A percentile compares a stretch with the other conserved stretches of the same genome.
Evolutionary conservation across 2,113 vertebrate genomes (phyloP).

Genomic region (Clupea harengus): DNA sequence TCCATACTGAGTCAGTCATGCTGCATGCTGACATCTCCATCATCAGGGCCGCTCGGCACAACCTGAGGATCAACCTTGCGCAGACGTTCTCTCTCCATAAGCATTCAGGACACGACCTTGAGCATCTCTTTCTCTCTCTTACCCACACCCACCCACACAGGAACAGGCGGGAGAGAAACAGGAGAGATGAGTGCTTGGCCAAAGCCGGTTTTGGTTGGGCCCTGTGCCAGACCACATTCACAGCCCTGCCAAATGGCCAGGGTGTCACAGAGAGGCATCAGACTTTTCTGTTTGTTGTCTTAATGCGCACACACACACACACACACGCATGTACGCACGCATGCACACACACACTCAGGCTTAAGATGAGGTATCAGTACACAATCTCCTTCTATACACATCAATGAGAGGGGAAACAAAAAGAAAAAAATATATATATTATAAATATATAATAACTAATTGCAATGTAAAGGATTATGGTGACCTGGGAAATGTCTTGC

Average conservation of each 20-base stretch:
- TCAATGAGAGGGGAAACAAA: neutral
- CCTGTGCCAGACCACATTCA: conserved; percentile 24
- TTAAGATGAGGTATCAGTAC: neutral
- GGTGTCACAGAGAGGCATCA: neutral
- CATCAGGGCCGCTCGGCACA: neutral
- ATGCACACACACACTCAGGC: neutral
- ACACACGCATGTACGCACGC: neutral
- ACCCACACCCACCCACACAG: neutral
- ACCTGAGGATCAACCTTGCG: neutral
- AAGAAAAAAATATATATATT: neutral
- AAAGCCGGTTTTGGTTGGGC: neutral
- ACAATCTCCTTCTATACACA: neutral
- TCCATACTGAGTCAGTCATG: neutral
- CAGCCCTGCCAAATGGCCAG: neutral
- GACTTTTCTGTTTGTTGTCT: neutral
- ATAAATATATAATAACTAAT: neutral
- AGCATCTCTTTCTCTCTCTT: neutral
- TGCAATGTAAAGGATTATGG: neutral
- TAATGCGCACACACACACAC: neutral
- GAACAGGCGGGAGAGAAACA: conserved; percentile 34
- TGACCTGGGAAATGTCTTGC: neutral
- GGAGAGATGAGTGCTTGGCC: conserved; percentile 12
- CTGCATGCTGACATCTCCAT: neutral
- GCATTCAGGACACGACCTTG: conserved; percentile 17
- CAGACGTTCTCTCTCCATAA: neutral